Evolutionary conservation across 1,140 invertebrate species (phyloP), one percentile per base, ranked within the genome.

Genomic region (Piezodorus guildinii): DNA sequence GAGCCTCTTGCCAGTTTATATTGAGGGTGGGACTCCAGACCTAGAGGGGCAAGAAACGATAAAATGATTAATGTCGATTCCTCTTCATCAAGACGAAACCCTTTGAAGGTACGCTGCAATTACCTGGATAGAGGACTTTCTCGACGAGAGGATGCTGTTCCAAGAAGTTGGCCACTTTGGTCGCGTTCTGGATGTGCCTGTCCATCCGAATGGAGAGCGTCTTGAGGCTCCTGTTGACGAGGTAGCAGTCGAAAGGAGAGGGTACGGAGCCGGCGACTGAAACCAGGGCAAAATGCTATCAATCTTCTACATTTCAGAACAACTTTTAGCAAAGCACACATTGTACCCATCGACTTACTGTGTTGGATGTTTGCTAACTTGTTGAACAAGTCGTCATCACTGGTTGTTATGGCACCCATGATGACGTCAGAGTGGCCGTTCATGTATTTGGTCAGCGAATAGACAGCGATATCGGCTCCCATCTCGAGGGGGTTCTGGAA

Each of bases 401-500:
- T 93, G 5, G 85, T 82, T 27, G 88, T 80, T 8, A 87, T 80
- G 9, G 89, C 86, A 5, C 96, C 96, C 96, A 99, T 98, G 1
- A 99, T 86, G 51, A 97, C 88, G 79, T 99, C 96, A 1, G 91
- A 88, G 75, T 99, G 96, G 0, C 96, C 96, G 76, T 98, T 98
- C 84, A 98, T 94, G 72, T 98, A 99, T 76, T 99, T 99, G 0
- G 95, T 97, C 27, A 96, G 70, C 0, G 96, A 99, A 77, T 98
- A 96, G 67, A 93, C 76, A 1, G 88, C 85, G 56, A 98, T 80
- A 77, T 99, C 95, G 3, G 91, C 95, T 14, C 96, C 96, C 27
- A 96, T 77, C 19, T 85, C 81, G 27, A 99, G 75, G 3, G 96
- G 96, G 66, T 85, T 80, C 85, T 90, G 67, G 56, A 73, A 73